Evolutionary conservation across 2,113 vertebrate species (phyloP), one percentile per base, ranked within the genome.

Genomic region (Cathartes aura): DNA sequence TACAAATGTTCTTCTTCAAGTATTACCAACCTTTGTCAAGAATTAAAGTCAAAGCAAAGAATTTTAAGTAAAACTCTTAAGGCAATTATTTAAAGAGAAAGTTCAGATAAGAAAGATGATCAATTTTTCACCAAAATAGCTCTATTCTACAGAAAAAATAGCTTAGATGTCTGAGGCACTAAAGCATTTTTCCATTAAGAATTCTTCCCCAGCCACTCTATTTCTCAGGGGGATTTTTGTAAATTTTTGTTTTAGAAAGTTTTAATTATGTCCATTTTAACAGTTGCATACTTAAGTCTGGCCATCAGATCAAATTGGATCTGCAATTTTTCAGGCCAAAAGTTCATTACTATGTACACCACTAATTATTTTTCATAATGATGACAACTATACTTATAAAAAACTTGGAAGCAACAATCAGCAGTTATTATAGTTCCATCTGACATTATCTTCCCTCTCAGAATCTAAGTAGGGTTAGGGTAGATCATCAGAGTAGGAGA

Each of bases 1-100:
- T 38, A 27, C 21, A 78, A 64, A 30, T 76, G 6, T 68, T 56
- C 67, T 70, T 26, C 32, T 87, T 62, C 10, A 83, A 43, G 8
- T 73, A n/a, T 70, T 74, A 66, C 8, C 10, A 78, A 68, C 15
- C 5, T 70, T 87, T 78, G 23, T 78, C 19, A 9, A 89, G 58
- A 87, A 89, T 59, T 87, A 78, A 93, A 94, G 24, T 21, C 10
- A 72, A 87, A 79, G 12, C 8, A 92, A 82, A 89, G 32, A 45
- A 76, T 2, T 83, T 67, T 66, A 63, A 79, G 19, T 66, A 34
- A 45, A 74, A 89, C 11, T 40, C 29, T 83, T 53, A 59, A 71
- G n/a, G 38, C 15, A 89, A 93, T 91, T 89, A 82, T 92, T 96
- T 64, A 70, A 92, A 82, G 36, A 86, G 47, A 90, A 91, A 80